Evolutionary conservation across 2,113 vertebrate species (phyloP), one percentile per base, ranked within the genome.

Genomic region (Hirundichthys speculiger): DNA sequence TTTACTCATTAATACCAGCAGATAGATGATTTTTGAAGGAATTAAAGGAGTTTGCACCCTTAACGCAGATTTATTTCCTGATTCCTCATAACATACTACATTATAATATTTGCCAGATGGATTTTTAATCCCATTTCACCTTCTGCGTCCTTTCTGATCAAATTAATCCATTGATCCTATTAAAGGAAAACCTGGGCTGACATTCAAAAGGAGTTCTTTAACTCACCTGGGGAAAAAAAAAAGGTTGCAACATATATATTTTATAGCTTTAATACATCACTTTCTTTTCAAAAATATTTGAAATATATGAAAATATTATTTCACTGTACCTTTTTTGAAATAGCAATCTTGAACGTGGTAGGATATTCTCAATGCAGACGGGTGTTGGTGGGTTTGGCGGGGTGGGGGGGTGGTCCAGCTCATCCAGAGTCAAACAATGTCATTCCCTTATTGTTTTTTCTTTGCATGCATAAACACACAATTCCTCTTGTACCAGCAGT

Each of bases 371-470:
- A 6, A 20, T 7, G 38, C 11, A 4, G 2, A 2, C 12, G 10
- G 48, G 56, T 62, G 27, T 25, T n/a, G 13, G 62, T 45, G 38
- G 52, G 49, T 65, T 64, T n/a, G n/a, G n/a, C n/a, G n/a, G n/a
- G n/a, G n/a, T n/a, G n/a, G n/a, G n/a, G n/a, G n/a, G n/a, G n/a
- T n/a, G n/a, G n/a, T n/a, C n/a, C n/a, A n/a, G n/a, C n/a, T n/a
- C n/a, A n/a, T n/a, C n/a, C n/a, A n/a, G 85, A 82, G 84, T 89
- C 86, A 73, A n/a, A 48, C 84, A 87, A 90, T 86, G 83, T 79
- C 86, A 67, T 45, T 59, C 49, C 64, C 11, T 77, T 75, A 51
- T 82, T 89, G 72, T 77, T 79, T 73, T 4, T 34, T 10, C 30
- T 34, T 75, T 59, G 77, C 73, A 76, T 79, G 64, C 67, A 85